A percentile compares a stretch with the other conserved stretches of the same genome.
Conservation (phyloP, 2,113 vertebrate genomes). For the Stictonetta naevosa region DNA sequence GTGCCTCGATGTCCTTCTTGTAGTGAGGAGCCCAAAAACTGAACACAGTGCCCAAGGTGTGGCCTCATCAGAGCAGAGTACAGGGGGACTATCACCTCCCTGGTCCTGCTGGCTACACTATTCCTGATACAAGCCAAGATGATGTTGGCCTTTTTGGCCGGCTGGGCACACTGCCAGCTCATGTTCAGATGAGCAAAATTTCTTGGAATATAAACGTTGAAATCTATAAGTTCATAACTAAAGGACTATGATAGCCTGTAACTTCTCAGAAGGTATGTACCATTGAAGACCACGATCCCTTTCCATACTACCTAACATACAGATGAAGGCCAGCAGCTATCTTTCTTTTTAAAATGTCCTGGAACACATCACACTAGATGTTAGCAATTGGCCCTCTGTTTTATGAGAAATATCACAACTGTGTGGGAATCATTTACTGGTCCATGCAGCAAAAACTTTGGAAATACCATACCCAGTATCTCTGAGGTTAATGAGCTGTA, state of each 20-base stretch:
- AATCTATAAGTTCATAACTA: not conserved
- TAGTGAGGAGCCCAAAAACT: too few relatives aligned
- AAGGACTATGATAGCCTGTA: not conserved
- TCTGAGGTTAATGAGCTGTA: not conserved
- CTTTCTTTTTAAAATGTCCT: not conserved
- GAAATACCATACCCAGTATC: not conserved
- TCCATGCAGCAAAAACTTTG: not conserved
- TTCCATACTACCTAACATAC: not conserved
- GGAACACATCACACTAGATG: not conserved
- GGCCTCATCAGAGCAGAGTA: too few relatives aligned
- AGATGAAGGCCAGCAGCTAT: not conserved
- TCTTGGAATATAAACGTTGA: not conserved
- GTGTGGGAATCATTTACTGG: not conserved
- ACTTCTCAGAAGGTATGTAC: not conserved
- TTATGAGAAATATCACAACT: constrained; percentile 21
- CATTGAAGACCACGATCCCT: not conserved
- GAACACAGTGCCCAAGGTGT: too few relatives aligned
- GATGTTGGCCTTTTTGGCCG: too few relatives aligned
- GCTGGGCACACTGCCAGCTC: too few relatives aligned
- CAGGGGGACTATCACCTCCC: too few relatives aligned
- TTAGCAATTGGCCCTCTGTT: constrained; percentile 10
- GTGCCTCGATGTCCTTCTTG: too few relatives aligned
- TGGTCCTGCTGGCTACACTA: too few relatives aligned
- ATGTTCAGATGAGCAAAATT: not conserved
- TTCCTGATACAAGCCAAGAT: too few relatives aligned